Evolutionary conservation across 2,113 vertebrate species (phyloP).

Genomic region (Tragelaphus imberbis): DNA sequence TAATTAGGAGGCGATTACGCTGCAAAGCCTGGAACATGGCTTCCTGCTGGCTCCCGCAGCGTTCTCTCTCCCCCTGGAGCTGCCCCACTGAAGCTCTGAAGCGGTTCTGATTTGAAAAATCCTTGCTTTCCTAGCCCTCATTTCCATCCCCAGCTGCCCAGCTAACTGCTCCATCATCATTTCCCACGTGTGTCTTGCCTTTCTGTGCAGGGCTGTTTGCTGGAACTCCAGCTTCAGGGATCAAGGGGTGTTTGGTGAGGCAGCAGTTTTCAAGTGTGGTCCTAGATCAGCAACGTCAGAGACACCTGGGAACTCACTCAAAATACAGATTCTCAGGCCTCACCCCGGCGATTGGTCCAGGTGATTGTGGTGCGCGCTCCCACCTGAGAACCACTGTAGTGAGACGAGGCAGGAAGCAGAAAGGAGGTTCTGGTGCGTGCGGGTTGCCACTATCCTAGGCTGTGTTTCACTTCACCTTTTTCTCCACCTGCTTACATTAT

Average conservation of each 20-base stretch:
- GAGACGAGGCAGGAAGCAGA: not conserved
- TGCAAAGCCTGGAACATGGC: slow-evolving; percentile 53
- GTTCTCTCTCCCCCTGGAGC: slow-evolving; percentile 17
- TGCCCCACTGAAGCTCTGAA: slow-evolving; percentile 37
- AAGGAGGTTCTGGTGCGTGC: not conserved
- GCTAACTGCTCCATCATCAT: not conserved
- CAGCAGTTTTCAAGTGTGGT: not conserved
- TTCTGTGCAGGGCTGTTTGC: not conserved
- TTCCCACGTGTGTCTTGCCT: not conserved
- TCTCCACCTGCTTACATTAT: not conserved
- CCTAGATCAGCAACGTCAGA: not conserved
- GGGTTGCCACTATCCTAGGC: not conserved
- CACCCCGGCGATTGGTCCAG: not conserved
- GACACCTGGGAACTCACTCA: not conserved
- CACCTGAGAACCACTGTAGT: not conserved
- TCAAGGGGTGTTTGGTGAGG: not conserved
- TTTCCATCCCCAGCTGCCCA: slow-evolving; percentile 2
- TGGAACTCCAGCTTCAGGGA: not conserved
- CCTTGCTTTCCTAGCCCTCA: slow-evolving; percentile 20
- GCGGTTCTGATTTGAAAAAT: slow-evolving; percentile 44
- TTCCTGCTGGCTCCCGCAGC: slow-evolving; percentile 43
- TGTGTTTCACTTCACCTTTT: not conserved
- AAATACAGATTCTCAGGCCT: not conserved
- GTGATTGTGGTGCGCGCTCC: not conserved
- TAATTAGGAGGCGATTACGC: slow-evolving; percentile 63